Percentiles rank a stretch among this genome's conserved stretches.
These are phyloP conservation scores for Lepus europaeus DNA, from an alignment of 2,113 vertebrate species.

Conservation along the genomic window DNA sequence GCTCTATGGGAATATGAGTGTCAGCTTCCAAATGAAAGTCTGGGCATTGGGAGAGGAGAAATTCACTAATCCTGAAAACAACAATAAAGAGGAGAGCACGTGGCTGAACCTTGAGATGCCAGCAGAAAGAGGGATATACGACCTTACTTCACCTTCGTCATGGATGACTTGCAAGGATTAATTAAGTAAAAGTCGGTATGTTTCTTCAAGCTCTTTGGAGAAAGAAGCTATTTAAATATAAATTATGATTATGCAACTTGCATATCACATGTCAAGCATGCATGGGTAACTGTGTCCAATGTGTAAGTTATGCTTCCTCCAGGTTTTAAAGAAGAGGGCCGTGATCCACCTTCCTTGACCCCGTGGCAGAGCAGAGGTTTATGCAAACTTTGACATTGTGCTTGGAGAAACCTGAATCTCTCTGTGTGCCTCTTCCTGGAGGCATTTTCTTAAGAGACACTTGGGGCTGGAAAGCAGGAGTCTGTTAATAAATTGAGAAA, in stretches of 20 bases:
- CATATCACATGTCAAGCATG: conserved; percentile 24
- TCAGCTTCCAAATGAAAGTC: conserved; percentile 19
- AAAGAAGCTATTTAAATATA: conserved; percentile 69
- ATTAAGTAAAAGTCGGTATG: conserved; percentile 70
- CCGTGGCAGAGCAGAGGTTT: conserved; percentile 16
- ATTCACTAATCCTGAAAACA: not conserved
- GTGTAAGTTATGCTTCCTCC: conserved; percentile 40
- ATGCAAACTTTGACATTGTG: not conserved
- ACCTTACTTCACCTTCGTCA: conserved; percentile 28
- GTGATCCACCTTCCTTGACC: not conserved
- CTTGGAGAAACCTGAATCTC: not conserved
- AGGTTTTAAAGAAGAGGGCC: not conserved
- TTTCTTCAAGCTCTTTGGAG: conserved; percentile 56
- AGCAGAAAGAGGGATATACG: not conserved
- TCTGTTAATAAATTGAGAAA: not conserved
- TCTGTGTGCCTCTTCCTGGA: not conserved
- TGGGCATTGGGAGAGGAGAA: not conserved
- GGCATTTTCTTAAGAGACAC: not conserved
- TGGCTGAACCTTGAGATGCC: conserved; percentile 29
- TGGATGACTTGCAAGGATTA: conserved; percentile 57
- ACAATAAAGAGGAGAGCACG: not conserved
- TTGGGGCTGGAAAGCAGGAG: not conserved
- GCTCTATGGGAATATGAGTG: not conserved
- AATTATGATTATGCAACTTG: conserved; percentile 40
- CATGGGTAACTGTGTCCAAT: conserved; percentile 44